Evolutionary conservation across 2,113 vertebrate species (phyloP).

Genomic region (Acrocephalus arundinaceus): DNA sequence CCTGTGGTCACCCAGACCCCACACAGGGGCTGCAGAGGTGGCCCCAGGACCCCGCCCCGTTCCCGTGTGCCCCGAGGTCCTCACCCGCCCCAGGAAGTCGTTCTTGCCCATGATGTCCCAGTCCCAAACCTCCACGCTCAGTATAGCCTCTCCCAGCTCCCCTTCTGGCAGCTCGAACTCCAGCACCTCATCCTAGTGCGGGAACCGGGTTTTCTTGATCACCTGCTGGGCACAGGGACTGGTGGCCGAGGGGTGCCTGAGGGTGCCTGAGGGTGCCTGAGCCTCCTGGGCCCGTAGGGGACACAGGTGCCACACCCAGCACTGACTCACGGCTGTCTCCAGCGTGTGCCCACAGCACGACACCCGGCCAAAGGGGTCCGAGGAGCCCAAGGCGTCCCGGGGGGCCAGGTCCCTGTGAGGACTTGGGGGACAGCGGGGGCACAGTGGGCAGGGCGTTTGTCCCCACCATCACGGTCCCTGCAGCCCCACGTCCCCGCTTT

Average conservation of each 20-base stretch:
- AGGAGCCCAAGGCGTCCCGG: constrained; percentile 86
- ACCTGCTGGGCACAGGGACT: constrained; percentile 63
- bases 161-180: constrained; percentile 76
- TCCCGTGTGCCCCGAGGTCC: background rate
- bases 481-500: rapidly evolving
- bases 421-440: background rate
- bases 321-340: constrained; percentile 85
- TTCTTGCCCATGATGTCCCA: constrained; percentile 96
- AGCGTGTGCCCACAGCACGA: constrained; percentile 82
- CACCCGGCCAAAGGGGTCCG: constrained; percentile 86
- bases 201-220: constrained; percentile 90
- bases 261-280: background rate
- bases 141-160: constrained; percentile 21
- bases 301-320: background rate
- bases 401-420: constrained; percentile 85
- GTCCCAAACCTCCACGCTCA: constrained; percentile 88
- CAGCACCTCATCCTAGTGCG: constrained; percentile 87
- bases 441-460: too few relatives aligned
- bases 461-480: rapidly evolving
- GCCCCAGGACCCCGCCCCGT: background rate
- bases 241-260: background rate
- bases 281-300: background rate
- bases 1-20: background rate
- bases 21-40: background rate
- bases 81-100: constrained; percentile 89